A percentile compares a stretch with the other conserved stretches of the same genome.
Evolutionary conservation across 2,113 vertebrate genomes (phyloP).

Genomic region (Aptenodytes patagonicus): DNA sequence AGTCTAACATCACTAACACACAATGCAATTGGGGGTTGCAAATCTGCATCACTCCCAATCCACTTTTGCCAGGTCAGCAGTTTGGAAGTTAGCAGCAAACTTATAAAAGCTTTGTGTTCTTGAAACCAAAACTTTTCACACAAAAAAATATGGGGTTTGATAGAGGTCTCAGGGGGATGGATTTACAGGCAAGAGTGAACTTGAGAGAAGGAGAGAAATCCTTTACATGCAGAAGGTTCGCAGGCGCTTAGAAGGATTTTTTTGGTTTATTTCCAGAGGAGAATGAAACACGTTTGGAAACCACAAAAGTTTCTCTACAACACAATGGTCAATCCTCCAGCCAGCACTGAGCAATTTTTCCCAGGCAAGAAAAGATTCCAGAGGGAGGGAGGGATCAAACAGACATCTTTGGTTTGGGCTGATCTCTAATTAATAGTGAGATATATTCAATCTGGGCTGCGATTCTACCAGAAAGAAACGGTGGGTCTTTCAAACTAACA

Average conservation of each 20-base stretch:
- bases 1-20: not conserved
- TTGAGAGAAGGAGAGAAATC: slow-evolving; percentile 2
- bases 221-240: not conserved
- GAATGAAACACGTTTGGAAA: slow-evolving; percentile 17
- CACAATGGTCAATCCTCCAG: slow-evolving; percentile 37
- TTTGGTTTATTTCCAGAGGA: slow-evolving; percentile 2
- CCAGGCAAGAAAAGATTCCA: slow-evolving; percentile 41
- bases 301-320: not conserved
- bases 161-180: not conserved
- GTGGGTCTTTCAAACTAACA: not conserved
- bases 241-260: not conserved
- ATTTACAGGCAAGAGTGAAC: not conserved
- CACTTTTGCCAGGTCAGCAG: not conserved
- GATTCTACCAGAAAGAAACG: not conserved
- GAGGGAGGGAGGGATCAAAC: slow-evolving; percentile 25
- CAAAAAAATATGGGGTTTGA: not conserved
- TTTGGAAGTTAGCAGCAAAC: not conserved
- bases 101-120: not conserved
- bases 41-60: not conserved
- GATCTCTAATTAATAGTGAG: slow-evolving; percentile 28
- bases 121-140: not conserved
- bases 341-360: not conserved
- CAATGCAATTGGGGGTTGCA: not conserved
- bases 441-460: not conserved
- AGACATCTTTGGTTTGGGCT: not conserved